Percentiles rank a stretch among this genome's conserved stretches.
These are phyloP conservation scores for Oscheius sp. DNA, from an alignment of 2,888 invertebrate genomes.

Conservation along the genomic window DNA sequence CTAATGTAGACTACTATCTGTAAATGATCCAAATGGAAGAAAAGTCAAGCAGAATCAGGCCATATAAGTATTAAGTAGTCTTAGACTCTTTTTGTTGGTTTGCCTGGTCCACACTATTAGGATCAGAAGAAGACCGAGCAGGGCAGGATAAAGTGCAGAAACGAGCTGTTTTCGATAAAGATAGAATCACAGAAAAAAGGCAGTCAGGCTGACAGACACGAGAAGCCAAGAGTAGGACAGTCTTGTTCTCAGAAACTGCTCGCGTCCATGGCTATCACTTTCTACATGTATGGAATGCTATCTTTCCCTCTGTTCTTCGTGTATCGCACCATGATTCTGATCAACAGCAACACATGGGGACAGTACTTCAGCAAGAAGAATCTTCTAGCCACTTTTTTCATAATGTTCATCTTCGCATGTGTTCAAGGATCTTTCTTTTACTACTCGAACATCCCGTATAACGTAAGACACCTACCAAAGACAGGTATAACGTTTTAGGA, in stretches of 20 bases:
- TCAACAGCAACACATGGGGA: conserved; percentile 45
- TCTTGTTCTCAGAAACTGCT: conserved; percentile 41
- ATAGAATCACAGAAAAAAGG: too few relatives aligned
- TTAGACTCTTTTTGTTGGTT: too few relatives aligned
- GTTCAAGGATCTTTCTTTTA: conserved; percentile 46
- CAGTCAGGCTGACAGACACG: too few relatives aligned
- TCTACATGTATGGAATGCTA: conserved; percentile 47
- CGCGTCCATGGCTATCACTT: conserved; percentile 38
- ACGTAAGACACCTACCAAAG: conserved; percentile 27
- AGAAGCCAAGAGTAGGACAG: too few relatives aligned
- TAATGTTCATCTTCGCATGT: conserved; percentile 44
- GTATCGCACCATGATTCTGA: conserved; percentile 44
- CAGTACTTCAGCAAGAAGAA: conserved; percentile 51
- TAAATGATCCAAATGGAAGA: too few relatives aligned
- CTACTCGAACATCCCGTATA: conserved; percentile 44
- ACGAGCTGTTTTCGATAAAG: too few relatives aligned
- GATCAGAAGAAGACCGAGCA: too few relatives aligned
- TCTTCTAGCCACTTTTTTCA: conserved; percentile 43
- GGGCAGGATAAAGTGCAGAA: too few relatives aligned
- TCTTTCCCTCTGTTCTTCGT: conserved; percentile 53
- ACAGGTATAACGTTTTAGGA: conserved; percentile 35
- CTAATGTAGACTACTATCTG: too few relatives aligned
- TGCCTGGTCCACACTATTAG: too few relatives aligned
- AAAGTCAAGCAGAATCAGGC: too few relatives aligned
- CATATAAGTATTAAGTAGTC: too few relatives aligned